A percentile compares a stretch with the other conserved stretches of the same genome.
phyloP scores from a whole-genome alignment of 2,113 vertebrate genomes.

The Colistium nudipinnis region DNA sequence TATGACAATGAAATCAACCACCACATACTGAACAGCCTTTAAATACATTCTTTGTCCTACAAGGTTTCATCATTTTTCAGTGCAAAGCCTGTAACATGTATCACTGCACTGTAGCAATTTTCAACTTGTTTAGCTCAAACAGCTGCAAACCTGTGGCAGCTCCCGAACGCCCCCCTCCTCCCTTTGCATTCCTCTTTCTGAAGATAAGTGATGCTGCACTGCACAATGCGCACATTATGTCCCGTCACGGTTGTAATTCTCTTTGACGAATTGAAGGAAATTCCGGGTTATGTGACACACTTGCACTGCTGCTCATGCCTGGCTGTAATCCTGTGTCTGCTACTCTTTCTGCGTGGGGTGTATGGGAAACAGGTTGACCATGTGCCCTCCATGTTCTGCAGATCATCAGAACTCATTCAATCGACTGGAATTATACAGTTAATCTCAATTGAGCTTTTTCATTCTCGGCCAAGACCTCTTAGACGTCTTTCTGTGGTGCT shows the following conservation, averaged over 20 bases:
- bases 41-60: not conserved
- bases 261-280: constrained; percentile 58
- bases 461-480: constrained; percentile 47
- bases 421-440: constrained; percentile 50
- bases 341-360: constrained; percentile 17
- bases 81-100: too few relatives aligned
- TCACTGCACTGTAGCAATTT: not conserved
- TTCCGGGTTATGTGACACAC: constrained; percentile 51
- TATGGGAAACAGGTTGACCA: constrained; percentile 57
- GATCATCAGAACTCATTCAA: constrained; percentile 32
- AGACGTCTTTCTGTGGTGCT: constrained; percentile 44
- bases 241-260: constrained; percentile 40
- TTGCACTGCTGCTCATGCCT: constrained; percentile 50
- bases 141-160: constrained; percentile 8
- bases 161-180: not conserved
- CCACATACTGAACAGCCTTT: too few relatives aligned
- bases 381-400: constrained; percentile 22
- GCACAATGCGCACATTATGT: constrained; percentile 56
- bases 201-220: constrained; percentile 37
- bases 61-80: not conserved
- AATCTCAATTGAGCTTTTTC: constrained; percentile 58
- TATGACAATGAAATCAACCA: too few relatives aligned
- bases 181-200: constrained; percentile 16
- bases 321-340: constrained; percentile 39
- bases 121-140: constrained; percentile 16